Percentiles rank a stretch among this genome's conserved stretches.
Conservation (phyloP, 2,888 invertebrate species). For the Pseudanteris insignis region DNA sequence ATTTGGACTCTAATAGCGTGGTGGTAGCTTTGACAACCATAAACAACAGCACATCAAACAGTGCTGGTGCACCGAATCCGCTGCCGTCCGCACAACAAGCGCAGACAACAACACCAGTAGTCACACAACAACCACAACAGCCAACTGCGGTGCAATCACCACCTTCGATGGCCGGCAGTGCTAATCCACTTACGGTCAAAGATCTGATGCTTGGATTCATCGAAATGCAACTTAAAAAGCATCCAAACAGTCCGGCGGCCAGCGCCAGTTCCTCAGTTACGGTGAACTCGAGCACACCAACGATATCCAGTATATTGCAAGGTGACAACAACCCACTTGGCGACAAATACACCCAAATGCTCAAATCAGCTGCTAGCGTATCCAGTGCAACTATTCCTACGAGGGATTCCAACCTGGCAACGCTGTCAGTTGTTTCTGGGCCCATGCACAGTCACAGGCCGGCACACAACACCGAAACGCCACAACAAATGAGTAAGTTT, state of each 20-base stretch:
- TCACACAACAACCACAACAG: conserved; percentile 53
- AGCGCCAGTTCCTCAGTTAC: conserved; percentile 56
- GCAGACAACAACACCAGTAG: conserved; percentile 63
- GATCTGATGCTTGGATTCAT: conserved; percentile 86
- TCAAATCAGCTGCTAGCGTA: conserved; percentile 61
- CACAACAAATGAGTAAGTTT: conserved; percentile 60
- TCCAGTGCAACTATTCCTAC: conserved; percentile 56
- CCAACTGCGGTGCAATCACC: conserved; percentile 63
- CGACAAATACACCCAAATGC: conserved; percentile 70
- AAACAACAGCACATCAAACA: conserved; percentile 50
- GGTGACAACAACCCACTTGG: conserved; percentile 69
- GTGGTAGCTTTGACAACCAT: conserved; percentile 55
- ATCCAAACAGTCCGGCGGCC: conserved; percentile 68
- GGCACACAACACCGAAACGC: conserved; percentile 36
- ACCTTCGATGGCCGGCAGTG: conserved; percentile 61
- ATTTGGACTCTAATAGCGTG: conserved; percentile 59
- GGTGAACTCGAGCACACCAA: conserved; percentile 69
- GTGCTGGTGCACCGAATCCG: conserved; percentile 56
- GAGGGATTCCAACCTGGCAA: conserved; percentile 70
- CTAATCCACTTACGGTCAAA: conserved; percentile 78
- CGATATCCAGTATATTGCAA: conserved; percentile 72
- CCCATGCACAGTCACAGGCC: conserved; percentile 63
- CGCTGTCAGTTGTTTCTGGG: conserved; percentile 73
- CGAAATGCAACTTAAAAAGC: conserved; percentile 79
- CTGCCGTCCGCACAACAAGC: conserved; percentile 62